A percentile compares a stretch with the other conserved stretches of the same genome.
Evolutionary conservation across 2,888 invertebrate genomes (phyloP).

Genomic region (Galeopsomyia nigrocyanea): DNA sequence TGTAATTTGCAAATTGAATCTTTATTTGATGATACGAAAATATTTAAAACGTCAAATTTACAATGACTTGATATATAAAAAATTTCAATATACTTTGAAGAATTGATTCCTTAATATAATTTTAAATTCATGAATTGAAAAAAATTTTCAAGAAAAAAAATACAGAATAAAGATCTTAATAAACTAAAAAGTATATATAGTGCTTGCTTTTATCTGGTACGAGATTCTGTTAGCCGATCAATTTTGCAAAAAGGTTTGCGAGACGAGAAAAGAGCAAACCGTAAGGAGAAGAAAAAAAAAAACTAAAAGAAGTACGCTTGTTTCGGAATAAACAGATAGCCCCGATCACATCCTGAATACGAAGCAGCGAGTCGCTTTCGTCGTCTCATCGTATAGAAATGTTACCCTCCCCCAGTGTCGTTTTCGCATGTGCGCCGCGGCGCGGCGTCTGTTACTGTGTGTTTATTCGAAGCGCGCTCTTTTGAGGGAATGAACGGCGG

Average conservation of each 20-base stretch:
- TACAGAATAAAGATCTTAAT: no score
- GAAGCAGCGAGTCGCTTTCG: slow-evolving; percentile 55
- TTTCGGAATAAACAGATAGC: slow-evolving; percentile 67
- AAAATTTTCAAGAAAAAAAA: no score
- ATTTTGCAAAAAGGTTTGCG: slow-evolving; percentile 58
- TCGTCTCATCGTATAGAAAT: slow-evolving; percentile 53
- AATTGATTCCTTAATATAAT: no score
- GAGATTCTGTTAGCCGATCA: slow-evolving; percentile 58
- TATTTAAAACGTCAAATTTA: no score
- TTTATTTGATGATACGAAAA: no score
- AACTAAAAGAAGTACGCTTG: slow-evolving; percentile 57
- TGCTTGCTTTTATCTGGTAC: no score
- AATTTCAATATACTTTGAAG: no score
- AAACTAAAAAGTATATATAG: no score
- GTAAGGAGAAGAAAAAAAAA: slow-evolving; percentile 46
- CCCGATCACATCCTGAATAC: slow-evolving; percentile 63
- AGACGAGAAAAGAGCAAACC: slow-evolving; percentile 49
- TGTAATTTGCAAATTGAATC: no score
- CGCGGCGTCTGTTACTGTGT: slow-evolving; percentile 2
- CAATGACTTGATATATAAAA: no score
- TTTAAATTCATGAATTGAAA: no score
- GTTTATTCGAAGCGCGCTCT: neutral
- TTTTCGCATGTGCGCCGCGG: slow-evolving; percentile 1
- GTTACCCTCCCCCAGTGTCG: slow-evolving; percentile 49
- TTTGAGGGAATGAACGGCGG: neutral